Percentiles rank a stretch among this genome's conserved stretches.
These are phyloP conservation scores for Drosophila acutilabella DNA, from an alignment of 2,888 invertebrate species.

Conservation along the genomic window DNA sequence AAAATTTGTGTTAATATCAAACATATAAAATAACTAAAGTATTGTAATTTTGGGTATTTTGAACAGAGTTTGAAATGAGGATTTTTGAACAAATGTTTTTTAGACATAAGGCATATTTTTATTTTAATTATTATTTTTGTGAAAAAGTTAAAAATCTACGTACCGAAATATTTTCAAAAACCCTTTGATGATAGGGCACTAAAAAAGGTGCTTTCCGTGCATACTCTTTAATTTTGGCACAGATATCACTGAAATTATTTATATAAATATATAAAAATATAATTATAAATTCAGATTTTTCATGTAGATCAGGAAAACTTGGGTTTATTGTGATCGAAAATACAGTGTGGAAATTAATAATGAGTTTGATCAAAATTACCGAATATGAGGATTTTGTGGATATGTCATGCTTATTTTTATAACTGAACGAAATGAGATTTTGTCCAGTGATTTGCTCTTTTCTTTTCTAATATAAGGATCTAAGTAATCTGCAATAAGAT, in stretches of 20 bases:
- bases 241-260: constrained; percentile 87
- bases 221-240: constrained; percentile 89
- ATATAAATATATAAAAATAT: not conserved
- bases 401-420: constrained; percentile 91
- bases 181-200: constrained; percentile 91
- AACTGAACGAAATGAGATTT: constrained; percentile 91
- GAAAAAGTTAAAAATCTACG: constrained; percentile 18
- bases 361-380: constrained; percentile 86
- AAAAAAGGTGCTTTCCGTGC: constrained; percentile 91
- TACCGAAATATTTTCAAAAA: constrained; percentile 90
- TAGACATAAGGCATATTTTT: no score
- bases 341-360: not conserved
- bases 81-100: no score
- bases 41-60: no score
- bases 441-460: constrained; percentile 86
- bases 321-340: not conserved
- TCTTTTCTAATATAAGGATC: constrained; percentile 88
- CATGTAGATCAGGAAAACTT: no score
- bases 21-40: no score
- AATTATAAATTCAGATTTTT: not conserved
- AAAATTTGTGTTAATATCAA: no score
- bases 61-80: no score
- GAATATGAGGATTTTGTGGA: constrained; percentile 90
- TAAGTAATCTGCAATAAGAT: constrained; percentile 88
- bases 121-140: no score